A percentile compares a stretch with the other conserved stretches of the same genome.
Conservation (phyloP, 2,797 vertebrate genomes). For the Nannoperca australis region DNA sequence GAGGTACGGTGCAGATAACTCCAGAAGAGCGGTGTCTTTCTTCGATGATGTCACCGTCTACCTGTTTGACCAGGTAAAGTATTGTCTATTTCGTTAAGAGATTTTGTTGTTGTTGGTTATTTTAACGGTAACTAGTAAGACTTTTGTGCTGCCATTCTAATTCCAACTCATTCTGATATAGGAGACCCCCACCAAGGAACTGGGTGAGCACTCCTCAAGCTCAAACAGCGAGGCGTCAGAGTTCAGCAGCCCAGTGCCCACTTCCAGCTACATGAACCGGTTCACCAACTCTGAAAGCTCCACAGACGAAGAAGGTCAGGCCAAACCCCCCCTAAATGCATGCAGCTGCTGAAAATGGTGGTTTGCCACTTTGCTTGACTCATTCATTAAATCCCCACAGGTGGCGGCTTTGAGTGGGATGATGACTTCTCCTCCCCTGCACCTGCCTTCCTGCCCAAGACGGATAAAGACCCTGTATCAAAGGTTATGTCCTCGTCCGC, state of each 20-base stretch:
- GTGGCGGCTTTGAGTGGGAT: conserved; percentile 98
- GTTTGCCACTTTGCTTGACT: not conserved
- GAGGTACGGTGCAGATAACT: conserved; percentile 56
- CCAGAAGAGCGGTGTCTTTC: conserved; percentile 93
- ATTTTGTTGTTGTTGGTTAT: not conserved
- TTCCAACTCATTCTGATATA: conserved; percentile 59
- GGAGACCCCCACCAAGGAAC: conserved; percentile 98
- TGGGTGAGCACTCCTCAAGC: conserved; percentile 86
- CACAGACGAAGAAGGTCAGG: conserved; percentile 97
- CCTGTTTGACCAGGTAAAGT: conserved; percentile 94
- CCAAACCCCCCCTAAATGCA: not conserved
- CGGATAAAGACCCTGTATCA: conserved; percentile 81
- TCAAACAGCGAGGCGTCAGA: conserved; percentile 84
- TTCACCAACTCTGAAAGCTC: conserved; percentile 97
- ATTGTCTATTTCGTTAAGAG: not conserved
- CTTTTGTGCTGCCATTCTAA: not conserved
- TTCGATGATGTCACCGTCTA: conserved; percentile 98
- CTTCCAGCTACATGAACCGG: conserved; percentile 89
- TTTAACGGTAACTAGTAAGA: not conserved
- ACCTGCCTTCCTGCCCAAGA: conserved; percentile 89
- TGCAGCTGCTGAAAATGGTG: not conserved
- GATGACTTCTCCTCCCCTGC: conserved; percentile 94
- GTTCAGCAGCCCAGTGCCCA: conserved; percentile 80
- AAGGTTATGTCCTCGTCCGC: conserved; percentile 77
- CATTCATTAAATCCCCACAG: conserved; percentile 70